Conservation (phyloP, 2,797 vertebrate species). For the Yasuhikotakia modesta region DNA sequence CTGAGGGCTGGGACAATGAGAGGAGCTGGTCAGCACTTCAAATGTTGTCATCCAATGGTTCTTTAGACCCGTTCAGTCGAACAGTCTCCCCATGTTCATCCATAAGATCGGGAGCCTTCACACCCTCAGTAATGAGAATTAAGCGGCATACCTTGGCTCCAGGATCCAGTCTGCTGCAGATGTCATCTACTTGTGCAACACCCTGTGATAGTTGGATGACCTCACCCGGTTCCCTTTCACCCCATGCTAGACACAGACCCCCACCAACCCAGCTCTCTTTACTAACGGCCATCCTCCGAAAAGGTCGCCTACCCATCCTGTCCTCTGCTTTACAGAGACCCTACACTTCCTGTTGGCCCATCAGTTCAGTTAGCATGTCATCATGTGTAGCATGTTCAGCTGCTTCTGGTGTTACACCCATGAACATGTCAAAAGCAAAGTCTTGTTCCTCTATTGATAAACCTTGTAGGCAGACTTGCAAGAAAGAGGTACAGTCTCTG, state of each 20-base stretch:
- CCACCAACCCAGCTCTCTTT: constrained; percentile 87
- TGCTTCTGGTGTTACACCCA: constrained; percentile 75
- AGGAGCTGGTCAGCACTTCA: constrained; percentile 62
- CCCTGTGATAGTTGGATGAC: constrained; percentile 77
- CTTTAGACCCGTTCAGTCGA: constrained; percentile 67
- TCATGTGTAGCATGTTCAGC: constrained; percentile 77
- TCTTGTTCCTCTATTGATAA: constrained; percentile 61
- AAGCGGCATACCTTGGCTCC: constrained; percentile 81
- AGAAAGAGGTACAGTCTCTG: constrained; percentile 26
- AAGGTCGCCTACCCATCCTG: constrained; percentile 79
- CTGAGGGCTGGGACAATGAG: constrained; percentile 69
- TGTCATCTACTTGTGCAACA: constrained; percentile 74
- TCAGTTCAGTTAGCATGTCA: constrained; percentile 71
- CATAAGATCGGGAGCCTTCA: constrained; percentile 74
- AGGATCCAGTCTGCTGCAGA: constrained; percentile 81
- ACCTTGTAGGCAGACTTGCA: constrained; percentile 44
- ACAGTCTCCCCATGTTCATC: constrained; percentile 73
- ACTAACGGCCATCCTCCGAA: constrained; percentile 92
- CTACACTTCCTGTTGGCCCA: constrained; percentile 80
- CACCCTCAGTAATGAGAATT: constrained; percentile 80
- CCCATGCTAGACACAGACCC: constrained; percentile 70
- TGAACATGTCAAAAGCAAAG: constrained; percentile 60
- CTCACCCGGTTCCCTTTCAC: constrained; percentile 68
- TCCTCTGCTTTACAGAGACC: constrained; percentile 72
- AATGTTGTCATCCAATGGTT: constrained; percentile 59